Percentiles rank a stretch among this genome's conserved stretches.
phyloP scores from a whole-genome alignment of 2,888 invertebrate genomes.

The Galeopsomyia nigrocyanea region DNA sequence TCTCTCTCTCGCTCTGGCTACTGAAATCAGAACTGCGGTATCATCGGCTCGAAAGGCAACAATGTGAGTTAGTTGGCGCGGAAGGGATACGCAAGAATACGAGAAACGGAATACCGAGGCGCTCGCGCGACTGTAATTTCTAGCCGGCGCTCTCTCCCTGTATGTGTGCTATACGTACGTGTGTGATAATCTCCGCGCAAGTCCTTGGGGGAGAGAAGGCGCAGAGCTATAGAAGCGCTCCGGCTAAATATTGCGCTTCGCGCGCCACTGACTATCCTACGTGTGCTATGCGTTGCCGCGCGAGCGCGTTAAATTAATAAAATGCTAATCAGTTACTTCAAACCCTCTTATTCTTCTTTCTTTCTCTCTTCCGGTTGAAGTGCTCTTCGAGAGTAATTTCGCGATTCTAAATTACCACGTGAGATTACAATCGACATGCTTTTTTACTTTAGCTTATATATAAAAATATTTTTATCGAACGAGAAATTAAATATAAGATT shows the following conservation, averaged over 20 bases:
- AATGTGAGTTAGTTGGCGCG: conserved; percentile 31
- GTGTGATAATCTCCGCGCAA: conserved; percentile 50
- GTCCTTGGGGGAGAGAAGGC: conserved; percentile 57
- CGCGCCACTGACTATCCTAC: conserved; percentile 50
- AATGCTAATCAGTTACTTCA: conserved; percentile 41
- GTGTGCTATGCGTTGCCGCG: conserved; percentile 33
- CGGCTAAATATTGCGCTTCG: conserved; percentile 52
- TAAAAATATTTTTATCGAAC: too few relatives aligned
- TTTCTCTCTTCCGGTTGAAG: too few relatives aligned
- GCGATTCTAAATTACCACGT: too few relatives aligned
- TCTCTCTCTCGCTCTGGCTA: too few relatives aligned
- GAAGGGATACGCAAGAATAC: conserved; percentile 15
- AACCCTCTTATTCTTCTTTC: too few relatives aligned
- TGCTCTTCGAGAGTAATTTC: too few relatives aligned
- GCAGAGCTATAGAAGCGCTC: too few relatives aligned
- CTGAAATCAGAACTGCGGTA: conserved; percentile 23
- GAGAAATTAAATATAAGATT: too few relatives aligned
- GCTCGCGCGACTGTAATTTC: conserved; percentile 48
- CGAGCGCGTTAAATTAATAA: conserved; percentile 45
- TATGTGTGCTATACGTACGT: conserved; percentile 31
- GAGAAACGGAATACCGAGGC: conserved; percentile 40
- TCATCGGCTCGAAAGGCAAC: conserved; percentile 19
- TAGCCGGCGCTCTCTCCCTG: conserved; percentile 27
- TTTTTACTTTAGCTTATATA: too few relatives aligned
- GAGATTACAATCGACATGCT: too few relatives aligned